Conservation (phyloP, 2,113 vertebrate genomes). For the Carlito syrichta region DNA sequence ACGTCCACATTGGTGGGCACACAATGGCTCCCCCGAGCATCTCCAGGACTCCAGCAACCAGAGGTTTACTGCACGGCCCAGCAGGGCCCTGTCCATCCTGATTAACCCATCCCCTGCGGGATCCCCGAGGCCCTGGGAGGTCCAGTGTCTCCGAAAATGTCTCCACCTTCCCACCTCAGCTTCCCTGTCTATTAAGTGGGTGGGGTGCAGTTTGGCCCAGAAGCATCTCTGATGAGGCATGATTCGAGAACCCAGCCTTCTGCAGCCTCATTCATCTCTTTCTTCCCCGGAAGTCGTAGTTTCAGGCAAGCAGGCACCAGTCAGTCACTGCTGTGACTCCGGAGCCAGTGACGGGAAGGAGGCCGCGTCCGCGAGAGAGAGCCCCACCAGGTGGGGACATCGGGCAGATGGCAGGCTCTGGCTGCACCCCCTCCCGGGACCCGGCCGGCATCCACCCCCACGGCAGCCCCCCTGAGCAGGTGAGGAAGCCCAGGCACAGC, state of each 20-base stretch:
- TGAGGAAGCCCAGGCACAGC: neutral
- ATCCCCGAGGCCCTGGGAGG: neutral
- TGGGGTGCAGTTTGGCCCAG: neutral
- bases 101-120: neutral
- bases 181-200: neutral
- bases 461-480: neutral
- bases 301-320: neutral
- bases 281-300: neutral
- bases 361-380: neutral
- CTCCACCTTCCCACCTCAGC: neutral
- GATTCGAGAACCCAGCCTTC: neutral
- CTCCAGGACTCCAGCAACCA: neutral
- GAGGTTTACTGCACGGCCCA: neutral
- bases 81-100: neutral
- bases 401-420: neutral
- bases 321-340: neutral
- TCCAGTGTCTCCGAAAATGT: neutral
- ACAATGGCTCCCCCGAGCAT: neutral
- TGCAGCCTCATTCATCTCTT: neutral
- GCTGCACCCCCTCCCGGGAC: neutral
- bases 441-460: constrained; percentile 38
- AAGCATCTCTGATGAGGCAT: neutral
- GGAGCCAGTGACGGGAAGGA: neutral
- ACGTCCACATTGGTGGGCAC: neutral
- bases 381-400: neutral